phyloP scores from a whole-genome alignment of 2,888 invertebrate species.

The Acanthopleura granulata region DNA sequence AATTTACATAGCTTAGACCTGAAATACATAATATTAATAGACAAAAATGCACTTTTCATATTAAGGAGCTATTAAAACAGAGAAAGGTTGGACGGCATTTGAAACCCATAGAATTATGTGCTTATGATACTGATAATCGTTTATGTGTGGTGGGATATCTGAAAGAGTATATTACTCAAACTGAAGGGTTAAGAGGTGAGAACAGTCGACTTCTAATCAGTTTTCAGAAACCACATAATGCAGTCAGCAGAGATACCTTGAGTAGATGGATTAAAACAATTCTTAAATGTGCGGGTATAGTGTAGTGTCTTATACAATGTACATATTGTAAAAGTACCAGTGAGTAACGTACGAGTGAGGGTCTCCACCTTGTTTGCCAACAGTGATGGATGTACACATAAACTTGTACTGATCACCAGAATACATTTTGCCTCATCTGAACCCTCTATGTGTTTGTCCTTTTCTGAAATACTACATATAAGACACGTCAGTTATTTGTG shows the following conservation, averaged over 20 bases:
- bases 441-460: too few relatives aligned
- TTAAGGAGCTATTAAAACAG: conserved; percentile 10
- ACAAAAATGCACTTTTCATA: conserved; percentile 10
- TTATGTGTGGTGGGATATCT: conserved; percentile 11
- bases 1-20: background rate
- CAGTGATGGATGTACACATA: too few relatives aligned
- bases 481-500: background rate
- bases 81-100: conserved; percentile 8
- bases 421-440: too few relatives aligned
- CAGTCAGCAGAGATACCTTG: conserved; percentile 13
- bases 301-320: too few relatives aligned
- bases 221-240: conserved; percentile 12
- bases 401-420: too few relatives aligned
- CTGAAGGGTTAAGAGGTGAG: background rate
- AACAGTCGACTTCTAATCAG: conserved; percentile 2
- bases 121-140: background rate
- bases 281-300: conserved; percentile 2
- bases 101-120: background rate
- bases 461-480: too few relatives aligned
- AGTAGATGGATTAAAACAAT: conserved; percentile 19
- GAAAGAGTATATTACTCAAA: background rate
- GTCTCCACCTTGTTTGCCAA: too few relatives aligned
- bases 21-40: background rate
- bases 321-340: too few relatives aligned
- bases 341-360: too few relatives aligned